These are phyloP conservation scores for Tetranychus cinnabarinus DNA, from an alignment of 1,140 invertebrate species.

Conservation along the genomic window DNA sequence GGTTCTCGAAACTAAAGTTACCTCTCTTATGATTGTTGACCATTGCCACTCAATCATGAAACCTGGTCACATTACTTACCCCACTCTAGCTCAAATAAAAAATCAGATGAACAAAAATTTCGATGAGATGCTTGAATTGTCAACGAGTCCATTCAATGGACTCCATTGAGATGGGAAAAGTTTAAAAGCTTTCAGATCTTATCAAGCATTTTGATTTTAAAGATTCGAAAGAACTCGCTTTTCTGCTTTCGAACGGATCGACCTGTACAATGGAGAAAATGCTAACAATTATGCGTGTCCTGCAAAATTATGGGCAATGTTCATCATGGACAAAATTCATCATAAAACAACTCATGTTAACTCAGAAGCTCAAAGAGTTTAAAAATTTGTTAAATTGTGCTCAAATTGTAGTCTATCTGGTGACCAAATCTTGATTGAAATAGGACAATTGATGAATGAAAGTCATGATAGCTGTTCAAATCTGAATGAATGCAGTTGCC, in stretches of 20 bases:
- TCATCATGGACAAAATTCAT: slow-evolving; percentile 39
- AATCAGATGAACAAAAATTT: background rate
- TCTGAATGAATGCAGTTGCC: slow-evolving; percentile 82
- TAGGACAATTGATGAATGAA: slow-evolving; percentile 63
- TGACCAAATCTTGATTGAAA: slow-evolving; percentile 23
- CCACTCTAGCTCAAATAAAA: background rate
- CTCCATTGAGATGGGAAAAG: no score
- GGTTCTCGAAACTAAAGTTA: slow-evolving; percentile 77
- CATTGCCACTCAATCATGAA: slow-evolving; percentile 3
- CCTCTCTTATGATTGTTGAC: slow-evolving; percentile 27
- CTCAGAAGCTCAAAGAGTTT: slow-evolving; percentile 41
- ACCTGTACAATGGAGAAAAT: no score
- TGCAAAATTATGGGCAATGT: background rate
- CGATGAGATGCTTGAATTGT: background rate
- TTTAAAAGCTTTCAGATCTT: background rate
- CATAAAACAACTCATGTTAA: slow-evolving; percentile 73
- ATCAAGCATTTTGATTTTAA: background rate
- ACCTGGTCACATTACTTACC: slow-evolving; percentile 3
- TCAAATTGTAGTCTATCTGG: slow-evolving; percentile 15
- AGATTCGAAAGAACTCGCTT: background rate
- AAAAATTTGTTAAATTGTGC: slow-evolving; percentile 43
- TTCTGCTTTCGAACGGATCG: background rate
- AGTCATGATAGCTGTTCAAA: slow-evolving; percentile 64
- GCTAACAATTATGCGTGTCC: background rate
- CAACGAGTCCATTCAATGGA: no score